Evolutionary conservation across 1,140 invertebrate genomes (phyloP).

Genomic region (Melipona quadrifasciata): DNA sequence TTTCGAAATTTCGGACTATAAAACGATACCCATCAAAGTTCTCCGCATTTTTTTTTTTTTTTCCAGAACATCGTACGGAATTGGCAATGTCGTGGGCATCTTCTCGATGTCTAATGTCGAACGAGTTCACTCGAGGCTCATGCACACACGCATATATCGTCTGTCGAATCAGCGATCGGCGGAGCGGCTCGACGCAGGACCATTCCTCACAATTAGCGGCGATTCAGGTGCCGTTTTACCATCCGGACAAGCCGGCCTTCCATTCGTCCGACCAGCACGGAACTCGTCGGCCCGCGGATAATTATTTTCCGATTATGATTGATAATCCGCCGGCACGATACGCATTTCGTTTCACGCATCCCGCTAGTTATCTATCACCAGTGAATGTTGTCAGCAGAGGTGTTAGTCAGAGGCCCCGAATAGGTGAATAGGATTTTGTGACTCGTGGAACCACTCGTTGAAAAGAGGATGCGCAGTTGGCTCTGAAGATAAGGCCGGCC

Average conservation of each 20-base stretch:
- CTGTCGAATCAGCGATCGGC: conserved; percentile 67
- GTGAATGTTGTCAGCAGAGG: conserved; percentile 14
- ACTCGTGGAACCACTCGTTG: neutral
- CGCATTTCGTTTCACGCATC: conserved; percentile 8
- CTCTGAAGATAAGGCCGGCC: neutral
- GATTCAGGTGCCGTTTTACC: conserved; percentile 63
- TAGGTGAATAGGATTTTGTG: conserved; percentile 17
- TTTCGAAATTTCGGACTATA: neutral
- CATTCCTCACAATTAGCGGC: conserved; percentile 71
- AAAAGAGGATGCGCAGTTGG: neutral
- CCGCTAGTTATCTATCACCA: conserved; percentile 56
- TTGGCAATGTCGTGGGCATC: neutral
- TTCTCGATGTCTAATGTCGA: conserved; percentile 39
- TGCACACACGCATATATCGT: conserved; percentile 19
- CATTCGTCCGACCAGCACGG: conserved; percentile 45
- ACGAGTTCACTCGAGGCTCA: neutral
- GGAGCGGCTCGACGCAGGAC: conserved; percentile 47
- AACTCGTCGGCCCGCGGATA: conserved; percentile 56
- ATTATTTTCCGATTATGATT: conserved; percentile 73
- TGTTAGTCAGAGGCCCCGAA: neutral
- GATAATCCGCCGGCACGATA: conserved; percentile 55
- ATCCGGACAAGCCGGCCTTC: conserved; percentile 31
- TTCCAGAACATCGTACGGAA: neutral
- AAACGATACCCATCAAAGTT: neutral
- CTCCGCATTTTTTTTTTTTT: no score